phyloP scores from a whole-genome alignment of 1,140 invertebrate genomes.

The Dendroctonus valens region DNA sequence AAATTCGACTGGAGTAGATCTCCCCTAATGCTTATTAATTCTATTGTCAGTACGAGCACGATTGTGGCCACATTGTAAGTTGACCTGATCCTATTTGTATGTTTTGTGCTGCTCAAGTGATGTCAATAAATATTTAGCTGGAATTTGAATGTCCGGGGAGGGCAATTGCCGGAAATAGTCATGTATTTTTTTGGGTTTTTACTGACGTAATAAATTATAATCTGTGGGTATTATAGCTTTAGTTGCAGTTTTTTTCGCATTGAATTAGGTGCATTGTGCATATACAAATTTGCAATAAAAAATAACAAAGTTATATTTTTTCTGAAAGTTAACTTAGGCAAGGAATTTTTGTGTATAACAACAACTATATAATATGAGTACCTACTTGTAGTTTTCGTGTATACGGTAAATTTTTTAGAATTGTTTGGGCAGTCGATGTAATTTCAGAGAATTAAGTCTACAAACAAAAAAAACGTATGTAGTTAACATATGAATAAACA shows the following conservation, averaged over 20 bases:
- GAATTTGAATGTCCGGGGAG: constrained; percentile 14
- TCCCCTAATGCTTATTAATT: constrained; percentile 40
- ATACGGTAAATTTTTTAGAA: too few relatives aligned
- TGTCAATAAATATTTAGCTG: constrained; percentile 42
- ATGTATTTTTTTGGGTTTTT: constrained; percentile 14
- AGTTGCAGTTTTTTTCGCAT: background rate
- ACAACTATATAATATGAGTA: too few relatives aligned
- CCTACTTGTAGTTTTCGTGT: too few relatives aligned
- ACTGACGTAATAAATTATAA: constrained; percentile 29
- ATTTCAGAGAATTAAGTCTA: too few relatives aligned
- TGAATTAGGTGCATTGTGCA: too few relatives aligned
- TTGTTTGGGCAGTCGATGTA: too few relatives aligned
- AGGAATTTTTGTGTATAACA: too few relatives aligned
- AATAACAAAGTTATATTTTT: too few relatives aligned
- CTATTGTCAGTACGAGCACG: constrained; percentile 39
- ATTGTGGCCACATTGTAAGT: constrained; percentile 43
- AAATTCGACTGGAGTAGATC: constrained; percentile 17
- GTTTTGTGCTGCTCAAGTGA: constrained; percentile 40
- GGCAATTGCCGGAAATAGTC: constrained; percentile 17
- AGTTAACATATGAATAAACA: too few relatives aligned
- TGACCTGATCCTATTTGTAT: constrained; percentile 45
- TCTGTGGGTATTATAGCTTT: constrained; percentile 14
- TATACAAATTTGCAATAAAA: too few relatives aligned
- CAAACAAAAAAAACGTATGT: too few relatives aligned
- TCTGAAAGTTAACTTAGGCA: too few relatives aligned